phyloP scores from a whole-genome alignment of 2,113 vertebrate species.

The Muscicapa adusta region DNA sequence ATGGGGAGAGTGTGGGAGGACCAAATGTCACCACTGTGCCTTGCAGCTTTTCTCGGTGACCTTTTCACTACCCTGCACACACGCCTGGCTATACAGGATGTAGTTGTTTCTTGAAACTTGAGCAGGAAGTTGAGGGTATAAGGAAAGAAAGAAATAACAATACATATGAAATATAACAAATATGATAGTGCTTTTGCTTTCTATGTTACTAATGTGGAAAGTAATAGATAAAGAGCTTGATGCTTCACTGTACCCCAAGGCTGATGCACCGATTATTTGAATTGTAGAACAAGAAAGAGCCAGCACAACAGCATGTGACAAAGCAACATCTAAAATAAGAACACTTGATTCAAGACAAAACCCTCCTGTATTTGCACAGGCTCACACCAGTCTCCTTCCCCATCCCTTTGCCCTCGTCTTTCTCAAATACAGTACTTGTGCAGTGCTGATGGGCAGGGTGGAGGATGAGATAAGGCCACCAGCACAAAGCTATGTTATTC shows the following conservation, averaged over 20 bases:
- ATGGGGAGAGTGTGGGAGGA: background rate
- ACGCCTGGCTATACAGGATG: background rate
- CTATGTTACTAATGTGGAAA: background rate
- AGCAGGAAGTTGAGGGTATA: background rate
- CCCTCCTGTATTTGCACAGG: background rate
- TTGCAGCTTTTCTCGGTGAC: background rate
- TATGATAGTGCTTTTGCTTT: background rate
- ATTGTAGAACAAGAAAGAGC: background rate
- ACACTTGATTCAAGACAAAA: background rate
- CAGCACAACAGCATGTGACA: background rate
- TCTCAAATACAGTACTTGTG: background rate
- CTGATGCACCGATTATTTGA: background rate
- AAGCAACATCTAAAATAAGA: background rate
- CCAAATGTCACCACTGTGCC: constrained; percentile 26
- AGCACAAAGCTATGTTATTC: background rate
- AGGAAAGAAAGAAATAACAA: background rate
- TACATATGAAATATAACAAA: background rate
- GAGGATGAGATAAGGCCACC: background rate
- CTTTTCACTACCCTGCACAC: background rate
- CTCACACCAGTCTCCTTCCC: accelerated
- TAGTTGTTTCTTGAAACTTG: background rate
- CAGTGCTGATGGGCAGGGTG: background rate
- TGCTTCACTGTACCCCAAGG: background rate
- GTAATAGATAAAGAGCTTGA: background rate
- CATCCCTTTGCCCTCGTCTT: background rate